Evolutionary conservation across 2,888 invertebrate genomes (phyloP).

Genomic region (Archips xylosteana): DNA sequence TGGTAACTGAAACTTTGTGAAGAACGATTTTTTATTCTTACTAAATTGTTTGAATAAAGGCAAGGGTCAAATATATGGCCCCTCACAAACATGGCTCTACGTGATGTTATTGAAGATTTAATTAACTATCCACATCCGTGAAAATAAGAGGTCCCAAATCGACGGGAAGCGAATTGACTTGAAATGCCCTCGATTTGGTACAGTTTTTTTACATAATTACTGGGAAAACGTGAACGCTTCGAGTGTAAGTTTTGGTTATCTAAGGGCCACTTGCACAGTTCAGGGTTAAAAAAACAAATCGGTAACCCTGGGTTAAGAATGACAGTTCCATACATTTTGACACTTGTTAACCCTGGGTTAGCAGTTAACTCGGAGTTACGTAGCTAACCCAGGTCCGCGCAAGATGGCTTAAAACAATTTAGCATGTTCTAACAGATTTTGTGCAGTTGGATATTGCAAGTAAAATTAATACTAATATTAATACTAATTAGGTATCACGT

Average conservation of each 20-base stretch:
- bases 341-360: too few species aligned
- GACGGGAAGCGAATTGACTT: slow-evolving; percentile 31
- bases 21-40: neutral
- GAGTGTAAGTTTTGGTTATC: neutral
- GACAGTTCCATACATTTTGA: too few species aligned
- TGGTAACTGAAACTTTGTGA: neutral
- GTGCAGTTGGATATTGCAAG: too few species aligned
- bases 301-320: too few species aligned
- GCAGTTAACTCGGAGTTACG: too few species aligned
- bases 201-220: neutral
- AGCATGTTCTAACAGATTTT: too few species aligned
- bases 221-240: neutral
- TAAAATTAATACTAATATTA: too few species aligned
- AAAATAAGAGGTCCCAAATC: slow-evolving; percentile 43
- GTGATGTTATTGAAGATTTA: slow-evolving; percentile 73
- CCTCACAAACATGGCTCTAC: slow-evolving; percentile 63
- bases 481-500: too few species aligned
- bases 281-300: too few species aligned
- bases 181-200: slow-evolving; percentile 27
- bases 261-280: too few species aligned
- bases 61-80: slow-evolving; percentile 58
- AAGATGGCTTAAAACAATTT: too few species aligned
- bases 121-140: slow-evolving; percentile 61
- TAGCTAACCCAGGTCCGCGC: too few species aligned
- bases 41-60: slow-evolving; percentile 32